Evolutionary conservation across 2,113 vertebrate species (phyloP), one percentile per base, ranked within the genome.

Genomic region (Motacilla tschutschensis): DNA sequence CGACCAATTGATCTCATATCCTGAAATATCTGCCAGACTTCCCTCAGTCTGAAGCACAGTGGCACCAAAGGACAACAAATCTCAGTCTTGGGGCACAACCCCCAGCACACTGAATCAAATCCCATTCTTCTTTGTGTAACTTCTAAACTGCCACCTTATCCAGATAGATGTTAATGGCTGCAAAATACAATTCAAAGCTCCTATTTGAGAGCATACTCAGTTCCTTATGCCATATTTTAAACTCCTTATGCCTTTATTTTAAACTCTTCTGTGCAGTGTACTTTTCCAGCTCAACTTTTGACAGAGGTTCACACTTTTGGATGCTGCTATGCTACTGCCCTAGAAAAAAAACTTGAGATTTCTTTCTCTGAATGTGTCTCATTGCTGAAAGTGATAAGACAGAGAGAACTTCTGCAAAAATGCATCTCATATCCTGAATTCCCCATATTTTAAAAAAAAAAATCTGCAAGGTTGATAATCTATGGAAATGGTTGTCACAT

Each of bases 231-330:
- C 24, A 2, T 25, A 33, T 86, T 89, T 92, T 84, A 62, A 83
- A 29, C 12, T 62, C 35, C 36, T 53, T 19, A n/a, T 17, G 31
- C 47, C 24, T 89, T 92, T 85, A 62, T 81, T 29, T 47, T 29
- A 50, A 79, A 50, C 10, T 71, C 18, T 43, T 63, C 58, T 28
- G 31, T 26, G 28, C 59, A 85, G 10, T 21, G 13, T 41, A 12
- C 19, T 44, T 87, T 83, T 62, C 48, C 29, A 90, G 35, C 33
- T 58, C 33, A 46, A 24, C 54, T 87, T 91, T 77, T 69, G 85
- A 87, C 26, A 85, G 47, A 66, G n/a, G 33, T 71, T 91, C 70
- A 69, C 17, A 3, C 41, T 79, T 91, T 83, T 67, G 29, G 59
- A 62, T 54, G 20, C 55, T 54, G 29, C 72, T 81, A 26, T 12